Conservation (phyloP, 2,113 vertebrate species). For the Poeciliopsis occidentalis region DNA sequence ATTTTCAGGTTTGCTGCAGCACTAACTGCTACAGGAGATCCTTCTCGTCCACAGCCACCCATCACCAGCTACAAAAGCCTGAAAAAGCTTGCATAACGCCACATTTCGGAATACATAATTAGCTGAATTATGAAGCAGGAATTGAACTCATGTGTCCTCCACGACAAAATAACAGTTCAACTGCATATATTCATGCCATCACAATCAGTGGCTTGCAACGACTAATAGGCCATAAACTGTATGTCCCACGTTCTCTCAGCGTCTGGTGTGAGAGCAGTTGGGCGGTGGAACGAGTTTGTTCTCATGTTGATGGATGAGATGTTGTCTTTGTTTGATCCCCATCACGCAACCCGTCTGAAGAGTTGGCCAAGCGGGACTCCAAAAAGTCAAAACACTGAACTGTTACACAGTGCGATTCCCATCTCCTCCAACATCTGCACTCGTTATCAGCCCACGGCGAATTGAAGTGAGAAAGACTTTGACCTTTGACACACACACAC, state of each 20-base stretch:
- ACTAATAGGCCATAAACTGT: neutral
- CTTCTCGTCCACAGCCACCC: neutral
- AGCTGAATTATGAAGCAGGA: neutral
- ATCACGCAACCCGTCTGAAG: conserved; percentile 52
- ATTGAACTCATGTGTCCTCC: neutral
- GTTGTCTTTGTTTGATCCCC: conserved; percentile 67
- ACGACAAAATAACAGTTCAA: neutral
- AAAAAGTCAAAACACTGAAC: conserved; percentile 51
- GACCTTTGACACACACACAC: too few relatives aligned
- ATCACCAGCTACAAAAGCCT: too few relatives aligned
- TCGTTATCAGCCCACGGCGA: conserved; percentile 13
- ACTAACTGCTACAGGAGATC: neutral
- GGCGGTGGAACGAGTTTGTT: conserved; percentile 27
- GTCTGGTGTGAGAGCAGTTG: neutral
- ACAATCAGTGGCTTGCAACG: neutral
- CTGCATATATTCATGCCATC: neutral
- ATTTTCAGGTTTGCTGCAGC: neutral
- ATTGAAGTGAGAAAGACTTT: neutral
- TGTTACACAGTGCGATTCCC: conserved; percentile 35
- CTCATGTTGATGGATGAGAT: conserved; percentile 49
- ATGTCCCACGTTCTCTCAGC: neutral
- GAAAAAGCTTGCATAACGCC: neutral
- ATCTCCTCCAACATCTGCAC: conserved; percentile 49
- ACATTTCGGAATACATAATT: neutral
- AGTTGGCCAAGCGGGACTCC: conserved; percentile 38